Evolutionary conservation across 2,797 vertebrate genomes (phyloP).

Genomic region (Lepilemur septentrionalis): DNA sequence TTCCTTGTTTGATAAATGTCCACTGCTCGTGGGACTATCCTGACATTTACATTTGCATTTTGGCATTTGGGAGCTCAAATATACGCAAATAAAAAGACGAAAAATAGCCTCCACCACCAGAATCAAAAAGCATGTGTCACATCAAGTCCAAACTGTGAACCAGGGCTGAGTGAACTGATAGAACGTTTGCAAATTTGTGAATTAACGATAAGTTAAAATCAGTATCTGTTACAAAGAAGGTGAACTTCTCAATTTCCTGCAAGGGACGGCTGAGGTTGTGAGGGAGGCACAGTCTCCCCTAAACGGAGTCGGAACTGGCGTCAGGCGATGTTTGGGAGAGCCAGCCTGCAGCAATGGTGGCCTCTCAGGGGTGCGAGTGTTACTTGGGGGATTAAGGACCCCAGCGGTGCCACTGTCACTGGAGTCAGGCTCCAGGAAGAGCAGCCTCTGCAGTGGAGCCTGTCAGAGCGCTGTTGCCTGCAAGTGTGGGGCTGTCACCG

Average conservation of each 20-base stretch:
- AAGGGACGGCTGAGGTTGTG: not conserved
- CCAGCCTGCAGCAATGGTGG: no score
- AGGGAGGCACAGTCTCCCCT: not conserved
- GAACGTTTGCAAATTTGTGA: not conserved
- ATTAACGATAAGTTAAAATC: not conserved
- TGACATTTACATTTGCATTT: not conserved
- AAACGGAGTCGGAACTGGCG: not conserved
- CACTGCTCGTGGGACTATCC: not conserved
- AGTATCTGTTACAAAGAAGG: not conserved
- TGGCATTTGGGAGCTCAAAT: not conserved
- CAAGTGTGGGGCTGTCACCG: not conserved
- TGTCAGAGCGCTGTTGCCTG: not conserved
- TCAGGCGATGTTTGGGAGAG: not conserved
- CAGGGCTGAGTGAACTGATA: not conserved
- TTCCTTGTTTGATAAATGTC: not conserved
- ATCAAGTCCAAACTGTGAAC: not conserved
- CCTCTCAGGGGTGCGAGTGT: rapidly evolving
- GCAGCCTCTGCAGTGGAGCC: no score
- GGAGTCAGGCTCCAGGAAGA: not conserved
- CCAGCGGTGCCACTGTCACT: not conserved
- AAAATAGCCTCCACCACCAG: not conserved
- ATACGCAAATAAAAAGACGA: not conserved
- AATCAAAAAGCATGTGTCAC: not conserved
- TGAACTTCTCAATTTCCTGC: not conserved
- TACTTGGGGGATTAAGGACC: rapidly evolving